Evolutionary conservation across 2,888 invertebrate species (phyloP).

Genomic region (Beris morrisii): DNA sequence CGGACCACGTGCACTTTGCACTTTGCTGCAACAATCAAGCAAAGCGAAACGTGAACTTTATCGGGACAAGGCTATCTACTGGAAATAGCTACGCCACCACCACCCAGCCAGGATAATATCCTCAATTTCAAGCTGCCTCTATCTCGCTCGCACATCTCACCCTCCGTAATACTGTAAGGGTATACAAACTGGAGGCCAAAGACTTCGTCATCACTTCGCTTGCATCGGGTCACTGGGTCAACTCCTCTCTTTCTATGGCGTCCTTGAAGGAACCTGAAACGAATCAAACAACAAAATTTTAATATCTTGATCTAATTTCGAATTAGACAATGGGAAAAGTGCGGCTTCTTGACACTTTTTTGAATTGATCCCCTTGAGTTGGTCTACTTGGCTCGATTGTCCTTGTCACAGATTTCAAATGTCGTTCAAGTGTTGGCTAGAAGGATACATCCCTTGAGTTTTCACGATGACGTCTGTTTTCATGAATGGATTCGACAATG

Average conservation of each 20-base stretch:
- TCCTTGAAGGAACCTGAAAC: neutral
- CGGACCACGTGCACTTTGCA: slow-evolving; percentile 19
- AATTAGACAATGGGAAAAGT: slow-evolving; percentile 9
- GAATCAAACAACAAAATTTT: neutral
- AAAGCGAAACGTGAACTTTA: slow-evolving; percentile 18
- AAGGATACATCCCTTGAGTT: too few species aligned
- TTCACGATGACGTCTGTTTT: too few species aligned
- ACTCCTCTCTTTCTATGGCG: slow-evolving; percentile 14
- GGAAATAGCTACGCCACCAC: slow-evolving; percentile 12
- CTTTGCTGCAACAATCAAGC: slow-evolving; percentile 10
- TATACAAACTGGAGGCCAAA: slow-evolving; percentile 12
- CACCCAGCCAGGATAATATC: neutral
- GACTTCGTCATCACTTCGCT: slow-evolving; percentile 26
- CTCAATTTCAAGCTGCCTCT: too few species aligned
- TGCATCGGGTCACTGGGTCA: slow-evolving; percentile 26
- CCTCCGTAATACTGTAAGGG: too few species aligned
- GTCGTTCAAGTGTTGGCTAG: too few species aligned
- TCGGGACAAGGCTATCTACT: slow-evolving; percentile 15
- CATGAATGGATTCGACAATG: too few species aligned
- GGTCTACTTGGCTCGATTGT: too few species aligned
- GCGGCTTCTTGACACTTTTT: neutral
- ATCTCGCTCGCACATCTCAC: too few species aligned
- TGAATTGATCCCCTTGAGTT: too few species aligned
- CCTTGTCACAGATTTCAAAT: too few species aligned
- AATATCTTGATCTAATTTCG: slow-evolving; percentile 13